Base-by-base conservation (phyloP, 2,113 vertebrate genomes). In the Kobus ellipsiprymnus region DNA sequence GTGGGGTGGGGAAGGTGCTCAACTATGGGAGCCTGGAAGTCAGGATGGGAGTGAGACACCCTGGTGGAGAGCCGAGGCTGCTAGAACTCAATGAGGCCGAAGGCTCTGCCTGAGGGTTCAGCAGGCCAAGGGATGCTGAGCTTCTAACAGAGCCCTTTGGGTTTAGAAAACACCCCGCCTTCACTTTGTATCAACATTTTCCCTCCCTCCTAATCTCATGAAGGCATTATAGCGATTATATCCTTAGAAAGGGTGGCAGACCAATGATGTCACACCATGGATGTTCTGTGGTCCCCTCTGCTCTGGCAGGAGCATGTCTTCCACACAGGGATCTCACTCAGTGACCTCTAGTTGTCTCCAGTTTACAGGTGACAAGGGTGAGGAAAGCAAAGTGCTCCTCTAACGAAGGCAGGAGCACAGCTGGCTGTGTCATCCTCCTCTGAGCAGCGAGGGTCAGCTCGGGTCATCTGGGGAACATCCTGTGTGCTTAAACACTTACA, bases 341-440 rank as follows among this genome's bases (percentile, higher is more conserved):
- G 48, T 6, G 2, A 29, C 25, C 2, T 59, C 46, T 33, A 11
- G 55, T 25, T 67, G 40, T 91, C n/a, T 94, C 86, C 17, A 44
- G 52, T 57, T 21, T 48, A 60, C 27, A 57, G 67, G 60, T 44
- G n/a, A 17, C 29, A 85, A 94, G 57, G 74, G 9, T 2, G 36
- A 96, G 8, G 55, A 40, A 36, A 55, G 23, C 19, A 44, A 57
- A 54, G 27, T 6, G 7, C 5, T 23, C 9, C 60, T 33, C 52
- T 33, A 55, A 80, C 2, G 6, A 29, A 86, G 67, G 57, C 48
- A 85, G 82, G 46, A 3, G 9, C 6, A 19, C 14, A 9, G n/a
- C n/a, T 44, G 3, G 2, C 62, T 33, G n/a, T 55, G 29, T 9
- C 4, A 12, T 29, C 19, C 0, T 2, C 6, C n/a, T 16, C 33